Percentiles rank a stretch among this genome's conserved stretches.
These are phyloP conservation scores for Anarrhichthys ocellatus DNA, from an alignment of 2,113 vertebrate genomes.

Conservation along the genomic window DNA sequence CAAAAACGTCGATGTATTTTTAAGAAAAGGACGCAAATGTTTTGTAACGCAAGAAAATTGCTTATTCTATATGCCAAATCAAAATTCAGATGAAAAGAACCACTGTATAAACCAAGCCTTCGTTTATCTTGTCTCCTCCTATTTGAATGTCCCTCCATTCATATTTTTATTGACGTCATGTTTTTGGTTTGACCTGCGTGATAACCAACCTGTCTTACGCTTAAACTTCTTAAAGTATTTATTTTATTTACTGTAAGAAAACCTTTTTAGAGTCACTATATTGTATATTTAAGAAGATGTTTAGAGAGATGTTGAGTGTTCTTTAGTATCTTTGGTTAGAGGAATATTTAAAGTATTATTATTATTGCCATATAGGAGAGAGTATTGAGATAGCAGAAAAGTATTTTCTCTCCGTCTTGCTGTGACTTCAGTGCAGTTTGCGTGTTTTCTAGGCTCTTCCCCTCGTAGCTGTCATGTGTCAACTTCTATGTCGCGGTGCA, in stretches of 20 bases:
- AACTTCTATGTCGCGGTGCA: conserved; percentile 23
- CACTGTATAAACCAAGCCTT: not conserved
- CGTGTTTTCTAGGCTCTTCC: conserved; percentile 40
- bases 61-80: not conserved
- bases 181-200: conserved; percentile 9
- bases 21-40: not conserved
- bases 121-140: not conserved
- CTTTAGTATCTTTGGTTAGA: conserved; percentile 53
- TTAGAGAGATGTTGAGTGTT: conserved; percentile 55
- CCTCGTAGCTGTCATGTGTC: conserved; percentile 42
- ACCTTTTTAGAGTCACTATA: conserved; percentile 40
- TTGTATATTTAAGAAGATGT: conserved; percentile 57
- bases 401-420: conserved; percentile 39
- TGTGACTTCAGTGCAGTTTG: conserved; percentile 55
- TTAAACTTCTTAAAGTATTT: conserved; percentile 44
- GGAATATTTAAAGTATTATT: conserved; percentile 49
- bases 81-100: not conserved
- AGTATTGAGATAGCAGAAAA: conserved; percentile 35
- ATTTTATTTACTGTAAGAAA: conserved; percentile 49
- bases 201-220: conserved; percentile 1
- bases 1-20: not conserved
- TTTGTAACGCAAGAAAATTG: not conserved
- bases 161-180: not conserved
- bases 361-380: conserved; percentile 44
- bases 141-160: conserved; percentile 11